Conservation (phyloP, 2,113 vertebrate species). For the Siphamia tubifer region DNA sequence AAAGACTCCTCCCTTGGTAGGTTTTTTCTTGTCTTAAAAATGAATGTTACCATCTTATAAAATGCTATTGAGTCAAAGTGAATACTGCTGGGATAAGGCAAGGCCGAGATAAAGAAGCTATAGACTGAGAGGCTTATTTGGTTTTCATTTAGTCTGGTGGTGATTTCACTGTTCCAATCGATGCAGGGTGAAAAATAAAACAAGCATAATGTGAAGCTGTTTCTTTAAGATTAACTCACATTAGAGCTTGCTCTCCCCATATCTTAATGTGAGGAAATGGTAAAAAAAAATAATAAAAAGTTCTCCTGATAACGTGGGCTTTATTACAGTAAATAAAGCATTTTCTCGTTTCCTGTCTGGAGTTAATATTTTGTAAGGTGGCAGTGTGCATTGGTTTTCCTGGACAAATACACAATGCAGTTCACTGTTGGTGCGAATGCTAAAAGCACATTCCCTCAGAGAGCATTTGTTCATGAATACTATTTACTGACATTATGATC, state of each 20-base stretch:
- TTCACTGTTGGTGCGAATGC: constrained; percentile 24
- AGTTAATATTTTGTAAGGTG: constrained; percentile 26
- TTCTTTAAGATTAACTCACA: constrained; percentile 63
- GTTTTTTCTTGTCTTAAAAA: constrained; percentile 29
- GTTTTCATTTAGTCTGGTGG: constrained; percentile 60
- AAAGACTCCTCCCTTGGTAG: not conserved
- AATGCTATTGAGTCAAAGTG: constrained; percentile 52
- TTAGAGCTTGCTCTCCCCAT: constrained; percentile 28
- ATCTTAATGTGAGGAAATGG: constrained; percentile 22
- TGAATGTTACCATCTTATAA: constrained; percentile 37
- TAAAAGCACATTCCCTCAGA: constrained; percentile 24
- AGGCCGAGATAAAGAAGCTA: constrained; percentile 35
- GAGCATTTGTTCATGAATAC: constrained; percentile 61
- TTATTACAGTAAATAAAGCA: constrained; percentile 60
- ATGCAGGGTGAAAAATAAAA: constrained; percentile 56
- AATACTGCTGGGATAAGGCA: not conserved
- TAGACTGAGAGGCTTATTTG: constrained; percentile 52
- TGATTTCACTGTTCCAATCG: constrained; percentile 45
- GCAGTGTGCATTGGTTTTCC: constrained; percentile 27
- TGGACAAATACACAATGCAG: not conserved
- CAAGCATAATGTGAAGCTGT: constrained; percentile 55
- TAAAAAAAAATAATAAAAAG: not conserved
- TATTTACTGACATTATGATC: constrained; percentile 71
- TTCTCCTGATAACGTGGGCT: constrained; percentile 34
- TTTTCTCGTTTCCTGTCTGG: constrained; percentile 21